A percentile compares a stretch with the other conserved stretches of the same genome.
These are phyloP conservation scores for Barnardius zonarius DNA, from an alignment of 2,113 vertebrate species.

Conservation along the genomic window DNA sequence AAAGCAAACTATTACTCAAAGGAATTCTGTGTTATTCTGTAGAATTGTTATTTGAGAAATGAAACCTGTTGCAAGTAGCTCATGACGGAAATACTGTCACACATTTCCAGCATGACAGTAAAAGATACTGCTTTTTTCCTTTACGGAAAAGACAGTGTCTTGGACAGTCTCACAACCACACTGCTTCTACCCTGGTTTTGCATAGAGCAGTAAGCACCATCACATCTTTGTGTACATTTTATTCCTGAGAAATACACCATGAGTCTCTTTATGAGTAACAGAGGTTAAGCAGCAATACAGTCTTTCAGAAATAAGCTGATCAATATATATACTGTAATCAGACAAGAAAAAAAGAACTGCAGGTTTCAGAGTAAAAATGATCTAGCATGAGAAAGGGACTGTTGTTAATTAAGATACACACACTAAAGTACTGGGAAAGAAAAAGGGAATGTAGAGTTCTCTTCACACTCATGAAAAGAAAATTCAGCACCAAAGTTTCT, in stretches of 20 bases:
- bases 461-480: not conserved
- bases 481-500: not conserved
- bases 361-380: not conserved
- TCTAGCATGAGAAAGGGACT: not conserved
- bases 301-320: not conserved
- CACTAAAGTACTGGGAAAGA: not conserved
- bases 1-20: not conserved
- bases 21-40: not conserved
- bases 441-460: not conserved
- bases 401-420: not conserved
- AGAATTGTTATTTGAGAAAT: not conserved
- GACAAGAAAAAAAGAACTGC: not conserved
- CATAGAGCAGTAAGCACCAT: not conserved
- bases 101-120: not conserved
- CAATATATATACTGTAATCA: not conserved
- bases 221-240: not conserved
- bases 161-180: not conserved
- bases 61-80: not conserved
- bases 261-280: not conserved
- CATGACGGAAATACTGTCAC: not conserved
- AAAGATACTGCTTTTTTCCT: not conserved
- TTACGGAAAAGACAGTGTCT: not conserved
- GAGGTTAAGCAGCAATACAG: accelerated
- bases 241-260: not conserved
- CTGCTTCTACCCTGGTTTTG: not conserved